Base-by-base conservation (phyloP, 2,888 invertebrate species). In the Cantharis flavilabris region DNA sequence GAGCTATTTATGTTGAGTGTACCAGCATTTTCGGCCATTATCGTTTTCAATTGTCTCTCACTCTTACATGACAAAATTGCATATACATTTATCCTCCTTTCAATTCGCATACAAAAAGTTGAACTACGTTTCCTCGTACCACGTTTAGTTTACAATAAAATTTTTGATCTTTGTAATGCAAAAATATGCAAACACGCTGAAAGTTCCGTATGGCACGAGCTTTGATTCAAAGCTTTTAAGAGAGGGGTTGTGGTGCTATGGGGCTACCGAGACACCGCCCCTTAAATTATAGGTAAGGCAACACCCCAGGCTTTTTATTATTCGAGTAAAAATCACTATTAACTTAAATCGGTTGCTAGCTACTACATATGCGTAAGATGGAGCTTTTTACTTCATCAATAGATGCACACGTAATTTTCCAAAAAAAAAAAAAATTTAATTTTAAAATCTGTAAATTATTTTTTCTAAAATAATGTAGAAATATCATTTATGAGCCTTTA, bases 171-270 rank as follows among this genome's bases (percentile, higher is more conserved):
- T 86, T 85, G 83, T 82, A 76, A 86, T 86, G 86, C 84, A 86
- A 87, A 88, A 88, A 87, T 87, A 88, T 87, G 87, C 84, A 87
- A 86, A 88, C 84, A 80, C 81, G 83, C 84, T 85, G 85, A 84
- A 84, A 83, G 85, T 83, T 84, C 82, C 83, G 79, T 74, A 80
- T 83, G 84, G 82, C 83, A 83, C 80, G 81, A 78, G 79, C 80
- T 81, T 80, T 79, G 75, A 77, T 78, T 78, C 78, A 81, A 80
- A 73, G 79, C 79, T 80, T 74, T 80, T 80, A 78, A 80, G 80
- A 81, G 82, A 82, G 82, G 82, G 83, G 81, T 79, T 81, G 83
- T 79, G 80, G 80, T 80, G 77, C 80, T 80, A 76, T 81, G 81
- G 81, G 82, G 81, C 81, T 80, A 76, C 80, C 80, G 80, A 81